Conservation (phyloP, 2,888 invertebrate genomes). For the Blastobasis adustella region DNA sequence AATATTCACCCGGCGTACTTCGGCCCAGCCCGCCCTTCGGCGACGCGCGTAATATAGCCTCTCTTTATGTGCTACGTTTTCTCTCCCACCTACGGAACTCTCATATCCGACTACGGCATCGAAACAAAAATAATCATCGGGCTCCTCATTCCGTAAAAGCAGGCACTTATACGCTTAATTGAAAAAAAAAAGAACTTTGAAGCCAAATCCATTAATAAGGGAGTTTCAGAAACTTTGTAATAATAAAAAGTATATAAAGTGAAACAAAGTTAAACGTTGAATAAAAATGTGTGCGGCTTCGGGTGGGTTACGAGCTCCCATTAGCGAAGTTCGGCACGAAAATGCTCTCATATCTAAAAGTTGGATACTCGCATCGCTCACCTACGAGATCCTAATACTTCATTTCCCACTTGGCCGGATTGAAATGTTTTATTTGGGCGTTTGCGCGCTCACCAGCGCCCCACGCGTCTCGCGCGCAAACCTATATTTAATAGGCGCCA, state of each 20-base stretch:
- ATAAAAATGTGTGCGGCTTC: conserved; percentile 2
- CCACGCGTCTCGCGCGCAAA: conserved; percentile 47
- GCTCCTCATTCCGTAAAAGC: not conserved
- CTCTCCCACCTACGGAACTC: conserved; percentile 37
- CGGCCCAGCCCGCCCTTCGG: conserved; percentile 48
- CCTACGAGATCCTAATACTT: conserved; percentile 51
- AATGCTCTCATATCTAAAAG: conserved; percentile 31
- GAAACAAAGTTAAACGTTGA: not conserved
- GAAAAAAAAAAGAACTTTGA: too few relatives aligned
- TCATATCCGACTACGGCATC: conserved; percentile 2
- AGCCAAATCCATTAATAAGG: too few relatives aligned
- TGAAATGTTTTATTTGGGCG: conserved; percentile 66
- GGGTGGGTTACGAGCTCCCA: conserved; percentile 11
- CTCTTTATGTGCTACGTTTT: conserved; percentile 54
- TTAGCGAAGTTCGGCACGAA: conserved; percentile 28
- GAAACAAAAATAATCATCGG: too few relatives aligned
- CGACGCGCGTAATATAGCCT: conserved; percentile 46
- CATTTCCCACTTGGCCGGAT: conserved; percentile 59
- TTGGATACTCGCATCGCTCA: conserved; percentile 43
- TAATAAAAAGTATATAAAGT: too few relatives aligned
- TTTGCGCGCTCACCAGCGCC: conserved; percentile 37
- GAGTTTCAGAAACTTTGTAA: too few relatives aligned
- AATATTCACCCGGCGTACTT: conserved; percentile 70
- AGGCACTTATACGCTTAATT: too few relatives aligned
- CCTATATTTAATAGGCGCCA: conserved; percentile 72